These are phyloP conservation scores for Muscicapa comitata DNA, from an alignment of 2,797 vertebrate genomes.

Conservation along the genomic window DNA sequence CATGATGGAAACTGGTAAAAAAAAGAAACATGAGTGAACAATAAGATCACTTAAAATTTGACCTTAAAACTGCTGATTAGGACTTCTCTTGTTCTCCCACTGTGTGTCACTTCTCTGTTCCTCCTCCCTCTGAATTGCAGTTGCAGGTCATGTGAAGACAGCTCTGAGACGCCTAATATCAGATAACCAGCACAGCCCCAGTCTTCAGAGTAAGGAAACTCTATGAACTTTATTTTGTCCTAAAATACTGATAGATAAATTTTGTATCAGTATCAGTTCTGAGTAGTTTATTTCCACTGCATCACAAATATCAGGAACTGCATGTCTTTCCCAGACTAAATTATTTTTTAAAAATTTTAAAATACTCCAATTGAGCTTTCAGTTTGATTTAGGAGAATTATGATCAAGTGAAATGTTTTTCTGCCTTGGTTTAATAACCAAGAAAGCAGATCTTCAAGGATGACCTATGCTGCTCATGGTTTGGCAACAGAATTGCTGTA, in stretches of 20 bases:
- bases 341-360: rapidly evolving
- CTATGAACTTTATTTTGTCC: neutral
- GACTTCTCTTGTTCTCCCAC: neutral
- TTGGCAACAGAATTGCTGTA: neutral
- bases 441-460: neutral
- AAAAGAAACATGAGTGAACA: neutral
- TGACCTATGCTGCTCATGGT: neutral
- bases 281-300: neutral
- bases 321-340: neutral
- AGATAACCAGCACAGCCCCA: neutral
- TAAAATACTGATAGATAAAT: neutral
- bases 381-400: neutral
- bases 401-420: neutral
- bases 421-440: neutral
- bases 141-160: neutral
- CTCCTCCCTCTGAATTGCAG: neutral
- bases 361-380: neutral
- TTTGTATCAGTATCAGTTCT: neutral
- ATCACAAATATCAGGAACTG: neutral
- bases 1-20: neutral
- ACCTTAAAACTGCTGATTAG: neutral
- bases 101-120: neutral
- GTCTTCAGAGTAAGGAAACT: neutral
- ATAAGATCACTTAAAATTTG: neutral
- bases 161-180: neutral